A percentile compares a stretch with the other conserved stretches of the same genome.
Conservation (phyloP, 2,797 vertebrate species). For the Clarias pachynema region DNA sequence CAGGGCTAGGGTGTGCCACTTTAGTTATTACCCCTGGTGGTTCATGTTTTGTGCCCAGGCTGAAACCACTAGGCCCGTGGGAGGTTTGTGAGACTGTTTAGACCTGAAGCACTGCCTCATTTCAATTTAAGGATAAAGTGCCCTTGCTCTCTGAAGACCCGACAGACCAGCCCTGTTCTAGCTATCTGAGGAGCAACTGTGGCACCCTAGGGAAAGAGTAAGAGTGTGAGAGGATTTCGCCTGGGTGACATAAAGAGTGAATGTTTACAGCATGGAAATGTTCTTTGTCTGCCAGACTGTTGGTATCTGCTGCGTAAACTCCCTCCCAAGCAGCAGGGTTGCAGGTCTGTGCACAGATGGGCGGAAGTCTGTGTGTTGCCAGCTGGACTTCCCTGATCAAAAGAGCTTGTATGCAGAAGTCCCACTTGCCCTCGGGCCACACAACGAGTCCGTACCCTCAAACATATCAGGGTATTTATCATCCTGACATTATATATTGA, state of each 20-base stretch:
- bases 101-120: neutral
- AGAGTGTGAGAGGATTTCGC: neutral
- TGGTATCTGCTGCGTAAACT: neutral
- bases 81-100: neutral
- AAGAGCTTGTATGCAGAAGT: neutral
- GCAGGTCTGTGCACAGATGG: neutral
- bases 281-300: slow-evolving; percentile 25
- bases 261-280: slow-evolving; percentile 1
- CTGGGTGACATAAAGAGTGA: neutral
- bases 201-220: slow-evolving; percentile 1
- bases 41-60: neutral
- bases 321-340: slow-evolving; percentile 2
- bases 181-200: neutral
- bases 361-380: neutral
- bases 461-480: slow-evolving; percentile 6
- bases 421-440: neutral
- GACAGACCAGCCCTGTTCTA: neutral
- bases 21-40: neutral
- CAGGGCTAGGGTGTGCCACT: neutral
- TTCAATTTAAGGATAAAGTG: neutral
- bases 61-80: neutral
- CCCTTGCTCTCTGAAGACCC: neutral
- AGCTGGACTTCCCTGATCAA: slow-evolving; percentile 16
- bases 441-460: neutral
- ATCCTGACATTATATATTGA: slow-evolving; percentile 32